Evolutionary conservation across 2,113 vertebrate species (phyloP).

Genomic region (Clinocottus analis): DNA sequence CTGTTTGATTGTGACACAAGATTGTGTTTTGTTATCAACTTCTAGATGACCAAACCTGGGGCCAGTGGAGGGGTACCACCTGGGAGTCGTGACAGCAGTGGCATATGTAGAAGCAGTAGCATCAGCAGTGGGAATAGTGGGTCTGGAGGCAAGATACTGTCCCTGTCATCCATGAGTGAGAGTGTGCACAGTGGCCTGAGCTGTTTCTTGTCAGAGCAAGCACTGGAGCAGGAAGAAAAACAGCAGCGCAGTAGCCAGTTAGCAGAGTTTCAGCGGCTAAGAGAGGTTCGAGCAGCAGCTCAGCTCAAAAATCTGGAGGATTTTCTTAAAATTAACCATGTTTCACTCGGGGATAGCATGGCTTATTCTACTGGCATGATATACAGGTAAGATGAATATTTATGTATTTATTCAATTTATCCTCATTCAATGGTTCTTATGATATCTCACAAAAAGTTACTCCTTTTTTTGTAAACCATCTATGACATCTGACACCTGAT

Average conservation of each 20-base stretch:
- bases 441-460: background rate
- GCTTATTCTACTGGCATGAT: constrained; percentile 89
- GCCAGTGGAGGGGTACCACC: constrained; percentile 56
- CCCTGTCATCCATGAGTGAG: constrained; percentile 91
- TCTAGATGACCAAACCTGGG: constrained; percentile 74
- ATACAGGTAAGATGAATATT: constrained; percentile 88
- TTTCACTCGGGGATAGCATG: constrained; percentile 87
- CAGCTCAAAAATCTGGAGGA: constrained; percentile 93
- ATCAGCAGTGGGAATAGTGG: constrained; percentile 67
- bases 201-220: constrained; percentile 89
- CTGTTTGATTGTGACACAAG: background rate
- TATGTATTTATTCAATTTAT: background rate
- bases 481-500: background rate
- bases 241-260: constrained; percentile 82
- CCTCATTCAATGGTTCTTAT: no score
- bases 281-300: constrained; percentile 88
- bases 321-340: constrained; percentile 91
- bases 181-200: constrained; percentile 89
- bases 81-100: constrained; percentile 50
- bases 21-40: constrained; percentile 47
- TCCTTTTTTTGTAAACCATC: background rate
- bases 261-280: constrained; percentile 87
- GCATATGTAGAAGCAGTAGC: constrained; percentile 75
- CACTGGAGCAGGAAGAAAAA: constrained; percentile 85
- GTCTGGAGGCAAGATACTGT: constrained; percentile 84